Evolutionary conservation across 1,140 invertebrate species (phyloP), one percentile per base, ranked within the genome.

Genomic region (Saxidomus purpurata): DNA sequence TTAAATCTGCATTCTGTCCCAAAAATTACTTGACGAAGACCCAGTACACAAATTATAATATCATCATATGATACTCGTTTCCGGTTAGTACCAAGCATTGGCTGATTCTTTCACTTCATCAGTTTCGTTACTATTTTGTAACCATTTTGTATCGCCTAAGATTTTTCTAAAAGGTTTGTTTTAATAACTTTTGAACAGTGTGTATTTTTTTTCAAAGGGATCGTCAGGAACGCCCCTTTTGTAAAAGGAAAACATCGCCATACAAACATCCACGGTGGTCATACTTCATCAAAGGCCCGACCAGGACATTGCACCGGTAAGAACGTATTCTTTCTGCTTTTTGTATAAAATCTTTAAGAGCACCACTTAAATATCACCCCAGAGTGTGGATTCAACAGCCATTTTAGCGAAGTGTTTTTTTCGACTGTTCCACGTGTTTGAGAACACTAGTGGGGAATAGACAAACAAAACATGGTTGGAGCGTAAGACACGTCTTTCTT

Each of bases 401-500:
- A 19, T 71, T 71, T 71, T 71, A 71, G 3, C 15, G 34, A 38
- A 40, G 36, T 38, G 67, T 71, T 31, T 38, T 28, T 40, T 49
- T 43, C 38, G 22, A 36, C 3, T 49, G 17, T 36, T 25, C 31
- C 79, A 81, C 79, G 79, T 81, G 79, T 25, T 81, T 15, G 38
- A 61, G 55, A 43, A 28, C 31, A n/a, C 22, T 59, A 34, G 31
- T 31, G 15, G 55, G 19, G 61, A 81, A 61, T 40, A n/a, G 36
- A 38, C 55, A 59, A 81, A 81, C 55, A 81, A 55, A 55, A 55
- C 43, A 36, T 15, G 79, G 31, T 59, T 9, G 4, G 25, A 6
- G 47, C 36, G 36, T 55, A 81, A 59, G 38, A 61, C 79, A 81
- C 47, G 34, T 81, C 38, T 19, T 59, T 40, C 25, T 55, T 81